Base-by-base conservation (phyloP, 2,113 vertebrate species). In the Amazona vittata region DNA sequence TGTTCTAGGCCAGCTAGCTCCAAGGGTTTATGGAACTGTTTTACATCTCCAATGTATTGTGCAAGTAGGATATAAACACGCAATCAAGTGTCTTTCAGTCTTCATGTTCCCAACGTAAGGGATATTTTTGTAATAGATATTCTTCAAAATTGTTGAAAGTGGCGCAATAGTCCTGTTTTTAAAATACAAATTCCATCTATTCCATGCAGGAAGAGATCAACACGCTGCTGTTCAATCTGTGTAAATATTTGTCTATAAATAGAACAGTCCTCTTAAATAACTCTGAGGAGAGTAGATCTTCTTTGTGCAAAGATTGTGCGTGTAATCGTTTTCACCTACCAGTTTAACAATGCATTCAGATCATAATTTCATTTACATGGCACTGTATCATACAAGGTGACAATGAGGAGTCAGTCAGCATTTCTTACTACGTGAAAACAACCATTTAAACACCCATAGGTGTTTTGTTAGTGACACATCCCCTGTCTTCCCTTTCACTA, bases 231-330 rank as follows among this genome's bases (percentile, higher is more conserved):
- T 63, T 94, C 41, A 64, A 13, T 33, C 83, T 46, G 13, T 85
- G 83, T 85, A 95, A 96, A 97, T 94, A 92, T 94, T 95, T 93
- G 59, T 85, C 2, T 83, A 74, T 93, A 85, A 89, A 94, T 59
- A 80, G 29, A 75, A 84, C 49, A 81, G 78, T 73, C 33, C 47
- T 64, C 88, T 73, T 64, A 83, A 95, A 55, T 71, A 91, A 18
- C 60, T 90, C 50, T 0, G 3, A 76, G 46, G 15, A 43, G 47
- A 80, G 35, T 43, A 69, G 91, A 31, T 77, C 76, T 82, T 60
- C 63, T 73, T 83, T 82, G 41, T 86, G 57, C 63, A 55, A 39
- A 78, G 80, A 47, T 19, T 33, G 74, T 82, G 22, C 18, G 11
- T 15, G 19, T 81, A 81, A 68, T 41, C 46, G 50, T 76, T 95